Percentiles rank a stretch among this genome's conserved stretches.
Evolutionary conservation across 2,797 vertebrate genomes (phyloP).

Genomic region (Pelobates cultripes): DNA sequence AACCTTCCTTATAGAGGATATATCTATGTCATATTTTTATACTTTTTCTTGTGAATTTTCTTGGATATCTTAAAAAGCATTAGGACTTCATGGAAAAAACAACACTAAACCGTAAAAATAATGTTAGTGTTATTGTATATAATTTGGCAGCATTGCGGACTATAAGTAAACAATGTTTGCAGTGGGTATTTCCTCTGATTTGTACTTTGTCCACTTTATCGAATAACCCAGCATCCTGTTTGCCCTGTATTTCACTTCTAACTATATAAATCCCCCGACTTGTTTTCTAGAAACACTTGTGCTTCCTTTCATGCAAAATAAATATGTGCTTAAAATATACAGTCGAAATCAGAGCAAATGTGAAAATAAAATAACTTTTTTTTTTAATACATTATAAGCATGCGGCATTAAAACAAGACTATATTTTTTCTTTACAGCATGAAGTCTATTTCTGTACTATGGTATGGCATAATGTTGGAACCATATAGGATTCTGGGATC

Average conservation of each 20-base stretch:
- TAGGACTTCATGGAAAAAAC: not conserved
- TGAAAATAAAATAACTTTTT: not conserved
- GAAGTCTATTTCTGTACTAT: not conserved
- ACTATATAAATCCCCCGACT: not conserved
- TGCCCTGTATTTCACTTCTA: slow-evolving; percentile 10
- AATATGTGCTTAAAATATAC: slow-evolving; percentile 34
- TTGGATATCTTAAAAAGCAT: not conserved
- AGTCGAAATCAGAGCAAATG: slow-evolving; percentile 39
- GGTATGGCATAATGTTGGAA: too few species aligned
- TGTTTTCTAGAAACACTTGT: slow-evolving; percentile 48
- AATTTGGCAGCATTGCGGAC: slow-evolving; percentile 9
- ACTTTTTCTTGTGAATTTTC: not conserved
- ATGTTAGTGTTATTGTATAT: slow-evolving; percentile 27
- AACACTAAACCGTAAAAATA: not conserved
- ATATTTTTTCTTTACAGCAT: not conserved
- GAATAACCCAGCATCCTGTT: slow-evolving; percentile 52
- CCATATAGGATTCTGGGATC: not conserved
- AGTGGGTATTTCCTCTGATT: slow-evolving; percentile 51
- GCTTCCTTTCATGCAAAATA: slow-evolving; percentile 22
- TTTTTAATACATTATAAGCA: too few species aligned
- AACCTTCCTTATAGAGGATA: not conserved
- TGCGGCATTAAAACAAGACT: too few species aligned
- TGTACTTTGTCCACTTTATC: slow-evolving; percentile 39
- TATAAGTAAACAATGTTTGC: slow-evolving; percentile 41
- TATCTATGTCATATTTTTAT: not conserved